Evolutionary conservation across 2,888 invertebrate genomes (phyloP), one percentile per base, ranked within the genome.

Genomic region (Thyatira batis): DNA sequence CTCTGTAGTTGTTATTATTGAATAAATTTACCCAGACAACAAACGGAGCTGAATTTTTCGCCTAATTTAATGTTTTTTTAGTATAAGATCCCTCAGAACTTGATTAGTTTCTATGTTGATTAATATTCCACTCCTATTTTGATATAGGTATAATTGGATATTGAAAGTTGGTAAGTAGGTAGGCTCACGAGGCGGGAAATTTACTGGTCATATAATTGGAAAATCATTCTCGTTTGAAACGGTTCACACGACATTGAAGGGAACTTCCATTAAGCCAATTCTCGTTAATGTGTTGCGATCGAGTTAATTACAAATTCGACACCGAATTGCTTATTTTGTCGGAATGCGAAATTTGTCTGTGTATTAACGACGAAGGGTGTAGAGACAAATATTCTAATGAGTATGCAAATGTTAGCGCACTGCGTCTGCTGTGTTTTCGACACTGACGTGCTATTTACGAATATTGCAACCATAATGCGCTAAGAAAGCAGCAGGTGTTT

Each of bases 301-400:
- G 11, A 49, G 25, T 49, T 11, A 49, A 33, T 49, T 30, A 49
- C 28, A 17, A 23, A 30, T 49, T 33, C 33, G 20, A n/a, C 28
- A 23, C 11, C n/a, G 28, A 13, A 30, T 49, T 11, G 30, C 6
- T 17, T 20, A 13, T 27, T 49, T 49, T 28, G 49, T 25, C n/a
- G 17, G 39, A 39, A 39, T 39, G n/a, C 39, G 13, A 53, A 53
- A 59, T 58, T 66, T 58, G 57, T 58, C 45, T 55, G 57, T 55
- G 58, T 58, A 69, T 67, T 65, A 63, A 59, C 57, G 55, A 45
- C 60, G 58, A 61, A 63, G 65, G 58, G 63, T 69, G 72, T 69
- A 68, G 68, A 71, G 67, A 71, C 69, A 68, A 73, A 71, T 78
- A 78, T 77, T 78, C 68, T 75, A 80, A 80, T 78, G 76, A 73